phyloP scores from a whole-genome alignment of 64 coral and sea anemone genomes.

The Montipora cactus region DNA sequence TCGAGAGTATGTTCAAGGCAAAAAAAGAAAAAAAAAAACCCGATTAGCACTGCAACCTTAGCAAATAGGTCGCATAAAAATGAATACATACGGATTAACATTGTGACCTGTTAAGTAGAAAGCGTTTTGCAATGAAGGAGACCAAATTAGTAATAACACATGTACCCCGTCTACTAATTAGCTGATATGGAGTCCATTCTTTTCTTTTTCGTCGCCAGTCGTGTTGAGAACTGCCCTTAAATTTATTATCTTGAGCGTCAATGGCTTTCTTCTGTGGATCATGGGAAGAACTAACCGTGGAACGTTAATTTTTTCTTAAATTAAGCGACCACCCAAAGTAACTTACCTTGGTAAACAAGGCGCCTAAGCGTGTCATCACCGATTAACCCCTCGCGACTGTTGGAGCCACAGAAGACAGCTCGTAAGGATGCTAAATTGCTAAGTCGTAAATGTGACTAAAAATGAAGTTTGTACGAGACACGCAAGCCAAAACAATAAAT shows the following conservation, averaged over 20 bases:
- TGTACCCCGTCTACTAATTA: neutral
- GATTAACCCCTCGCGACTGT: slow-evolving; percentile 14
- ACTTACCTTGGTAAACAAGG: slow-evolving; percentile 16
- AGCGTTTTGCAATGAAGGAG: slow-evolving; percentile 32
- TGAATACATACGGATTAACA: slow-evolving; percentile 18
- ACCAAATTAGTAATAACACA: neutral
- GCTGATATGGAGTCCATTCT: neutral
- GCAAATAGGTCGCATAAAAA: slow-evolving; percentile 4
- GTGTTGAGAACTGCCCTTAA: neutral
- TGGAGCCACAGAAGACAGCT: slow-evolving; percentile 30
- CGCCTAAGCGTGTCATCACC: slow-evolving; percentile 45
- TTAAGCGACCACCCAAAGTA: slow-evolving; percentile 1
- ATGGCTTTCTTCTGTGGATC: neutral
- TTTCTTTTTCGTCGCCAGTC: neutral
- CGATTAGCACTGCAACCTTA: neutral
- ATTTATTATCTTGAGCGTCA: neutral
- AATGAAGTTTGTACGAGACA: neutral
- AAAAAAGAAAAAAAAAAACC: neutral
- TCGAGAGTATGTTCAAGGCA: neutral
- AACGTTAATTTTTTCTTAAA: neutral
- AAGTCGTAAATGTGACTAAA: slow-evolving; percentile 16
- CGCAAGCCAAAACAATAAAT: neutral
- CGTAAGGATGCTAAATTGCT: slow-evolving; percentile 10
- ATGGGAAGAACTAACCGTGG: neutral
- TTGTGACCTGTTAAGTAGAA: slow-evolving; percentile 48